Evolutionary conservation across 2,113 vertebrate species (phyloP).

Genomic region (Gopherus evgoodei): DNA sequence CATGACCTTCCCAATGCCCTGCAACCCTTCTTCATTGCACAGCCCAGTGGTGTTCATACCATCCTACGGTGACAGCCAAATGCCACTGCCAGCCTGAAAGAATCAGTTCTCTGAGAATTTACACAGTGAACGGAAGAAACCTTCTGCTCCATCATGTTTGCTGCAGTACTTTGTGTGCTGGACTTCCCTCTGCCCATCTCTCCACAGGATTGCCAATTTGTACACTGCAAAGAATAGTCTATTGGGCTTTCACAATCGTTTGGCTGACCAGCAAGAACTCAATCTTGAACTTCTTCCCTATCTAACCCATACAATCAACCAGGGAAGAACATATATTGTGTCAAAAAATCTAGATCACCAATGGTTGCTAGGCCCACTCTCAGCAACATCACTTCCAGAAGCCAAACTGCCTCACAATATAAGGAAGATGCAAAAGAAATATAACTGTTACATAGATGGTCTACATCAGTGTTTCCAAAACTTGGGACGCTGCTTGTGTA

Average conservation of each 20-base stretch:
- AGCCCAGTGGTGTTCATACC: not conserved
- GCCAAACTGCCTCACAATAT: not conserved
- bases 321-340: not conserved
- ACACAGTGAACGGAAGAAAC: not conserved
- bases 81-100: not conserved
- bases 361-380: not conserved
- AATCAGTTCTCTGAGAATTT: not conserved
- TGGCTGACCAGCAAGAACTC: fast-evolving
- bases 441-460: not conserved
- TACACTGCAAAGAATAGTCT: not conserved
- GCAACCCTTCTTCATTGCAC: not conserved
- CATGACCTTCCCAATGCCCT: not conserved
- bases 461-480: no score
- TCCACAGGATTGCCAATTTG: not conserved
- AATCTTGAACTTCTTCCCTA: not conserved
- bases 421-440: not conserved
- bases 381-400: not conserved
- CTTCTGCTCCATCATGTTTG: not conserved
- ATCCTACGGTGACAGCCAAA: not conserved
- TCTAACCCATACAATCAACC: not conserved
- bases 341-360: not conserved
- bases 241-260: not conserved
- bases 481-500: no score
- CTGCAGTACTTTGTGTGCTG: not conserved
- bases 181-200: not conserved